phyloP scores from a whole-genome alignment of 2,888 invertebrate species.

The Drosophila nigritarsus region DNA sequence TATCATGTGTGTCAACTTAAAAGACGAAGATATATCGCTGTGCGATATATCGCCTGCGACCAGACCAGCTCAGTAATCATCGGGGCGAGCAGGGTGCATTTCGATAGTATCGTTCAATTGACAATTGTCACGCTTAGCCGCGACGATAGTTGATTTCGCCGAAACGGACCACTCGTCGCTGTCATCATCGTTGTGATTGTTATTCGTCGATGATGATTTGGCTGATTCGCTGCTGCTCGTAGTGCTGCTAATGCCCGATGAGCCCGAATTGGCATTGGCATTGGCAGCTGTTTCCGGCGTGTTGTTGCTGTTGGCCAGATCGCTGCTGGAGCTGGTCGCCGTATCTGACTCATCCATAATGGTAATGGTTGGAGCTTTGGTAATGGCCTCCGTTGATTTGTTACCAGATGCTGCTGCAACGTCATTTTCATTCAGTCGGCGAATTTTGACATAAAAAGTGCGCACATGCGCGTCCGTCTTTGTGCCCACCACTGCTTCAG shows the following conservation, averaged over 20 bases:
- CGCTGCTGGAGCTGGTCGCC: constrained; percentile 35
- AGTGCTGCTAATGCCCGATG: constrained; percentile 28
- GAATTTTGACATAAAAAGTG: constrained; percentile 95
- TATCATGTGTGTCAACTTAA: no score
- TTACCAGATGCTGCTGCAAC: neutral
- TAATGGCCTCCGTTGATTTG: constrained; percentile 33
- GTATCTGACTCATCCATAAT: constrained; percentile 85
- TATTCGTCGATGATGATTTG: constrained; percentile 19
- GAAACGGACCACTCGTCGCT: constrained; percentile 40
- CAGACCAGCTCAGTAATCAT: constrained; percentile 27
- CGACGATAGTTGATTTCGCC: no score
- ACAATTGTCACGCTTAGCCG: constrained; percentile 36
- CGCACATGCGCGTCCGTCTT: constrained; percentile 97
- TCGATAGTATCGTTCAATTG: constrained; percentile 45
- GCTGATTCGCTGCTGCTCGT: constrained; percentile 42
- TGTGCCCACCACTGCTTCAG: constrained; percentile 91
- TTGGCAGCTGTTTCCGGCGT: constrained; percentile 14
- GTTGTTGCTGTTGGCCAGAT: constrained; percentile 49
- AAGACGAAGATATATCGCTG: constrained; percentile 11
- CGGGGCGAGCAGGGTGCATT: constrained; percentile 8
- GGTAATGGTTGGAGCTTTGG: constrained; percentile 63
- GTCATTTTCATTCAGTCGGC: constrained; percentile 87
- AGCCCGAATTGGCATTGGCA: constrained; percentile 3
- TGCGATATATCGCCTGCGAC: constrained; percentile 21
- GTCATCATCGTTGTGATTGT: constrained; percentile 49